Evolutionary conservation across 2,888 invertebrate species (phyloP).

Genomic region (Salticus scenicus): DNA sequence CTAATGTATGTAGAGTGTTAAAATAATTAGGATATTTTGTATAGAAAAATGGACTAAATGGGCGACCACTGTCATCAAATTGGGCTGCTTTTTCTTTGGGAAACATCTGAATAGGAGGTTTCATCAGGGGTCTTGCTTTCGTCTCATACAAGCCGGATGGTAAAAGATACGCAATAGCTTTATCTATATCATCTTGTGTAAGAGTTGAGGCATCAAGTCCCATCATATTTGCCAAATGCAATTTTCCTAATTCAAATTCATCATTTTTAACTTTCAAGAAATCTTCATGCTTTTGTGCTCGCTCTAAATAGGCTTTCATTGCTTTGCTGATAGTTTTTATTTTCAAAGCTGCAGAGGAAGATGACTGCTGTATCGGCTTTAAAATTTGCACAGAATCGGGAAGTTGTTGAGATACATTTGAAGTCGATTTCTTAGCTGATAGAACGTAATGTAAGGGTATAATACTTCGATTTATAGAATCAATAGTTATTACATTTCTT

Average conservation of each 20-base stretch:
- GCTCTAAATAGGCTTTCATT: slow-evolving; percentile 90
- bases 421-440: background rate
- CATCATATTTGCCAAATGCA: slow-evolving; percentile 99
- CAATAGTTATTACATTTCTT: background rate
- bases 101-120: slow-evolving; percentile 90
- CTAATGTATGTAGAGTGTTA: slow-evolving; percentile 85
- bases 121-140: slow-evolving; percentile 91
- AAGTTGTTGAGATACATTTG: background rate
- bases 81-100: slow-evolving; percentile 88
- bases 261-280: slow-evolving; percentile 86
- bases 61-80: slow-evolving; percentile 92
- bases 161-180: slow-evolving; percentile 93
- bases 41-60: slow-evolving; percentile 93
- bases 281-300: slow-evolving; percentile 86
- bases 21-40: slow-evolving; percentile 91
- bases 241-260: slow-evolving; percentile 92
- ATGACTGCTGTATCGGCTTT: slow-evolving; percentile 10
- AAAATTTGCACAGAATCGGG: slow-evolving; percentile 32
- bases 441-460: background rate
- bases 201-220: slow-evolving; percentile 92
- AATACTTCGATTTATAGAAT: background rate
- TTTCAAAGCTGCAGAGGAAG: slow-evolving; percentile 42
- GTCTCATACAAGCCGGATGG: slow-evolving; percentile 93
- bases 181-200: slow-evolving; percentile 89
- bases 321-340: slow-evolving; percentile 84